phyloP scores from a whole-genome alignment of 2,888 invertebrate genomes.

The Rutpela maculata region DNA sequence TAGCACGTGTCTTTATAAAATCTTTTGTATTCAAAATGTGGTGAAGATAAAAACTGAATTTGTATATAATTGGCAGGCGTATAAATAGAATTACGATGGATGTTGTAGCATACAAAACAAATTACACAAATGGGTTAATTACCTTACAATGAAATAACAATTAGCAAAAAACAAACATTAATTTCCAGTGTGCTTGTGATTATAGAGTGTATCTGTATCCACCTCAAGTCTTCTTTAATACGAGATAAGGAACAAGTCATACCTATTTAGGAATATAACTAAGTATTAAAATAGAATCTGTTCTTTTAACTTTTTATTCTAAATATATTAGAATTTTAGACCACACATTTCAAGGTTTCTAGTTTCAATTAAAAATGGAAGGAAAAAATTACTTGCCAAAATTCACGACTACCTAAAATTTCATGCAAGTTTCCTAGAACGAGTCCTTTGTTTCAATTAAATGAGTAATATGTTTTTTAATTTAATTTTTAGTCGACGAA shows the following conservation, averaged over 20 bases:
- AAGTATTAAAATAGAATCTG: no score
- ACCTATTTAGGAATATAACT: background rate
- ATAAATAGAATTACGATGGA: background rate
- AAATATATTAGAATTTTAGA: background rate
- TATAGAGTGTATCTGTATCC: no score
- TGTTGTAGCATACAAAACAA: conserved; percentile 5
- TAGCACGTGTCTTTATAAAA: conserved; percentile 4
- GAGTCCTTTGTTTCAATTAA: no score
- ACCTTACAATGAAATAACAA: background rate
- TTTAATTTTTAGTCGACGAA: no score
- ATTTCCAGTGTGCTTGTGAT: no score
- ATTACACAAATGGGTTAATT: conserved; percentile 12
- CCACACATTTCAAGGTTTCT: background rate
- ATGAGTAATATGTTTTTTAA: no score
- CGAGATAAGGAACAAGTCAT: background rate
- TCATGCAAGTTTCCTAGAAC: no score
- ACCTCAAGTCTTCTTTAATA: no score
- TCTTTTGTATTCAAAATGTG: conserved; percentile 1
- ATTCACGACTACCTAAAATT: no score
- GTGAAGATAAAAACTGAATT: conserved; percentile 13
- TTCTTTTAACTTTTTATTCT: no score
- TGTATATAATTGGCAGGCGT: background rate
- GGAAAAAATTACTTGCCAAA: no score
- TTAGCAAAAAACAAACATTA: background rate
- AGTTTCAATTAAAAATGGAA: background rate